Evolutionary conservation across 2,888 invertebrate genomes (phyloP), one percentile per base, ranked within the genome.

Genomic region (Eumerus sabulonum): DNA sequence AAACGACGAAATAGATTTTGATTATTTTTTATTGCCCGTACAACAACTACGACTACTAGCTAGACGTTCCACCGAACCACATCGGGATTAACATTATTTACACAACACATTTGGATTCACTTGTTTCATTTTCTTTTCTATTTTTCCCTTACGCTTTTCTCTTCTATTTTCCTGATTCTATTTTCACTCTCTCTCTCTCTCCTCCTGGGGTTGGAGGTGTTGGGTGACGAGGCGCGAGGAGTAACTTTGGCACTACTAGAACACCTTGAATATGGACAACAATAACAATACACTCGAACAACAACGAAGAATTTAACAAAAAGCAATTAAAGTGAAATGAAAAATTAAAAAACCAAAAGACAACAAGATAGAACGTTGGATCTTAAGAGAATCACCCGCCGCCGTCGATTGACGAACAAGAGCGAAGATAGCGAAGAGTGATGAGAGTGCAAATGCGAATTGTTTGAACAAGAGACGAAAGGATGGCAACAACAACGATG

Each of bases 41-140:
- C 27, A 27, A 27, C 27, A 27, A 27, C 27, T 27, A 27, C 27
- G 27, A 27, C 72, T 50, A 70, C 68, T 79, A 74, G 79, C 74
- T 70, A 74, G 64, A 74, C 79, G 74, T 79, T 79, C 77, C 73
- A 68, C 73, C 54, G 54, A 53, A 63, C 79, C 74, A 66, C 74
- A 64, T 60, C 59, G 79, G 74, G 60, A 79, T 51, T 73, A 74
- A 68, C 74, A 79, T 79, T 68, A 79, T 79, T 79, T 74, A 79
- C 68, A 74, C 68, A 50, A 70, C 59, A 79, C 79, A 74, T 79
- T 77, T 73, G 53, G 67, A 72, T 60, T 66, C 66, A 76, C 70
- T 72, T 38, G 38, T 7, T 27, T 27, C 27, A 27, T 27, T 27
- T 27, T 7, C 7, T 4, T 27, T 50, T 7, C 2, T 27, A 4